phyloP scores from a whole-genome alignment of 2,888 invertebrate genomes.

The Strigamia crassipes region DNA sequence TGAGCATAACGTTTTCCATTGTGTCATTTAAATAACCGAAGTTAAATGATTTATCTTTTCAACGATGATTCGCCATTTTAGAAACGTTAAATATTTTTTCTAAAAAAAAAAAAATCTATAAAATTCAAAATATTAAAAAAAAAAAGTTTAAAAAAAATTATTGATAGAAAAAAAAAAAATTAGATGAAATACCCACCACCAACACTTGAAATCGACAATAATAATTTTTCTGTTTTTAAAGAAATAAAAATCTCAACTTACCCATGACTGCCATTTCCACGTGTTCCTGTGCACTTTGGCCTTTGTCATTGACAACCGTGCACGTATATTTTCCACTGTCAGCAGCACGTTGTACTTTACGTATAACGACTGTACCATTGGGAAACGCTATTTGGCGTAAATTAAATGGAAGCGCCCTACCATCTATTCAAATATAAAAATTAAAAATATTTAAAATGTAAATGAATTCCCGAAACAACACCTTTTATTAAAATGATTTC shows the following conservation, averaged over 20 bases:
- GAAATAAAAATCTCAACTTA: constrained; percentile 59
- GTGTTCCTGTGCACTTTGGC: constrained; percentile 83
- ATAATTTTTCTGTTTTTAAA: not conserved
- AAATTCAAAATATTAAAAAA: not conserved
- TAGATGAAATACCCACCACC: constrained; percentile 1
- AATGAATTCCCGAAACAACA: too few relatives aligned
- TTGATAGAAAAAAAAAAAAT: not conserved
- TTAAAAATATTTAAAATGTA: constrained; percentile 19
- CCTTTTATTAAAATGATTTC: not conserved
- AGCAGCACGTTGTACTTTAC: constrained; percentile 87
- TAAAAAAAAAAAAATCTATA: constrained; percentile 25
- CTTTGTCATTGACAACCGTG: constrained; percentile 88
- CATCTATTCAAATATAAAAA: constrained; percentile 62
- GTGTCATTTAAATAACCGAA: not conserved
- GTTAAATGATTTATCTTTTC: not conserved
- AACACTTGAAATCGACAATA: not conserved
- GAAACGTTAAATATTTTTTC: not conserved
- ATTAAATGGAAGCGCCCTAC: constrained; percentile 86
- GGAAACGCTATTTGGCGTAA: constrained; percentile 91
- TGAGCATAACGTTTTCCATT: not conserved
- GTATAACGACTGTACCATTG: constrained; percentile 90
- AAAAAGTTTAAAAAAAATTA: not conserved
- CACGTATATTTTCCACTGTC: constrained; percentile 95
- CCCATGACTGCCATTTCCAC: constrained; percentile 96
- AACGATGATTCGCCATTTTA: constrained; percentile 19